A percentile compares a stretch with the other conserved stretches of the same genome.
Evolutionary conservation across 2,888 invertebrate genomes (phyloP).

Genomic region (Danaus chrysippus): DNA sequence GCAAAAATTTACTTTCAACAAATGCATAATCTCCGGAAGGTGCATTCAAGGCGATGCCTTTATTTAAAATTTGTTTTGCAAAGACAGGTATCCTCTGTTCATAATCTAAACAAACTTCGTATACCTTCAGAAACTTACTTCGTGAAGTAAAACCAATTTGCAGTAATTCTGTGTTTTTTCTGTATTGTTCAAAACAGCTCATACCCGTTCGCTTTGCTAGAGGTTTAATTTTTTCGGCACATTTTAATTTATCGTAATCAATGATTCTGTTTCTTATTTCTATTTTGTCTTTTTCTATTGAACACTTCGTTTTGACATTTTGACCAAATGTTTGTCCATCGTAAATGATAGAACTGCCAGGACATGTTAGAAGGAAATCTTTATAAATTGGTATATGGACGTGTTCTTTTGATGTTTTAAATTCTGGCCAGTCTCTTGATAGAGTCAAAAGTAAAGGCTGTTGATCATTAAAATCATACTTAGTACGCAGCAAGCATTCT

Average conservation of each 20-base stretch:
- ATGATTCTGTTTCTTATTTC: constrained; percentile 32
- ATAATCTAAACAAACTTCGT: constrained; percentile 46
- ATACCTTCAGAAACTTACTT: constrained; percentile 36
- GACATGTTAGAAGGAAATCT: constrained; percentile 42
- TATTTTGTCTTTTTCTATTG: constrained; percentile 35
- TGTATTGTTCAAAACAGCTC: constrained; percentile 35
- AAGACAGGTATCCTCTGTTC: constrained; percentile 40
- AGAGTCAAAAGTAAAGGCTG: constrained; percentile 40
- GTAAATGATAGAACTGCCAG: constrained; percentile 35
- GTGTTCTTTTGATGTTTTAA: constrained; percentile 28
- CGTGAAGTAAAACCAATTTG: constrained; percentile 39
- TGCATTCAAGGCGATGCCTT: constrained; percentile 27
- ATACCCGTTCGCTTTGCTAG: constrained; percentile 28
- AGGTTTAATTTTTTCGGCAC: constrained; percentile 38
- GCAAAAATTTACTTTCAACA: constrained; percentile 16
- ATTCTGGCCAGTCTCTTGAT: constrained; percentile 26
- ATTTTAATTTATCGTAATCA: constrained; percentile 43
- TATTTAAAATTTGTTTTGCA: constrained; percentile 35
- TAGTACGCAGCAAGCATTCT: constrained; percentile 49
- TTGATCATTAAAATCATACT: constrained; percentile 34
- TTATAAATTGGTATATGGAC: constrained; percentile 38
- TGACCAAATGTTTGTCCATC: constrained; percentile 21
- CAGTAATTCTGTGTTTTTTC: constrained; percentile 37
- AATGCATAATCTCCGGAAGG: constrained; percentile 17
- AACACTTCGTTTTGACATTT: constrained; percentile 36